phyloP scores from a whole-genome alignment of 2,797 vertebrate species.

The Ibycter americanus region DNA sequence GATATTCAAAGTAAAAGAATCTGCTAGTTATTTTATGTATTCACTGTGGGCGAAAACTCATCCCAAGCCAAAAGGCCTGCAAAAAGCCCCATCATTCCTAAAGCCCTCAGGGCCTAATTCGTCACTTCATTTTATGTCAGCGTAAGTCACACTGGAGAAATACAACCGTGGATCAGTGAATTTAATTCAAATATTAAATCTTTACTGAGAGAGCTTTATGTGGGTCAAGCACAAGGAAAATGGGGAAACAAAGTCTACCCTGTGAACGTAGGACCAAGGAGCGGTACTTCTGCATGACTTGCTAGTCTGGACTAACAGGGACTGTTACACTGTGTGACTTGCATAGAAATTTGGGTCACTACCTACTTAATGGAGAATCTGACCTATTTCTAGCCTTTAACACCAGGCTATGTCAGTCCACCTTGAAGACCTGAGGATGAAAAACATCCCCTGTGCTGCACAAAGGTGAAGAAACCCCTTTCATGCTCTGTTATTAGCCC shows the following conservation, averaged over 20 bases:
- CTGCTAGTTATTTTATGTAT: constrained; percentile 62
- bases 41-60: constrained; percentile 42
- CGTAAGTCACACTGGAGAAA: constrained; percentile 40
- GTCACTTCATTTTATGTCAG: constrained; percentile 44
- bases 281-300: not conserved
- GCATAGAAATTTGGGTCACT: constrained; percentile 22
- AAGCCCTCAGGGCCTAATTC: constrained; percentile 45
- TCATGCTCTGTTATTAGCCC: not conserved
- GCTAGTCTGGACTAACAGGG: not conserved
- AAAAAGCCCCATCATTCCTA: constrained; percentile 22
- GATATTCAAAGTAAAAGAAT: constrained; percentile 53
- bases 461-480: not conserved
- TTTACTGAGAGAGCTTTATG: constrained; percentile 41
- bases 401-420: not conserved
- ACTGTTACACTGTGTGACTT: not conserved
- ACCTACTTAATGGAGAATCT: not conserved
- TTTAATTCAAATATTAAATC: constrained; percentile 51
- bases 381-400: constrained; percentile 38
- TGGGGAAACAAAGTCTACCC: not conserved
- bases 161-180: constrained; percentile 15
- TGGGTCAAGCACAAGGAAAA: constrained; percentile 42
- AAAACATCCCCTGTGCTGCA: not conserved
- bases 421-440: not conserved
- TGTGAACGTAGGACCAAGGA: not conserved
- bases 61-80: constrained; percentile 28